phyloP scores from a whole-genome alignment of 1,140 invertebrate genomes.

The Drosophila nikananu region DNA sequence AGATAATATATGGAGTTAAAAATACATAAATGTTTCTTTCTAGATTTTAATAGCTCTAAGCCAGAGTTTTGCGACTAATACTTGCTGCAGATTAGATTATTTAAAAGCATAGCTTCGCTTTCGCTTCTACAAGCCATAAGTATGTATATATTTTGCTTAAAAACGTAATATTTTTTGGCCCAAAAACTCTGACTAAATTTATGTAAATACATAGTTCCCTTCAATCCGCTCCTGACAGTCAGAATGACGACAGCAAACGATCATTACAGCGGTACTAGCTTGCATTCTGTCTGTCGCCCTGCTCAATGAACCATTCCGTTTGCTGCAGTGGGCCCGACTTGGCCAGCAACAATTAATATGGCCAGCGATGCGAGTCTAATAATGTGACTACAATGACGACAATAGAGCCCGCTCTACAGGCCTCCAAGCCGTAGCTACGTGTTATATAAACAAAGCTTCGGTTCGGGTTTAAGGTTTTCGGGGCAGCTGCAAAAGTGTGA shows the following conservation, averaged over 20 bases:
- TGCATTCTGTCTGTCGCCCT: slow-evolving; percentile 48
- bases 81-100: no score
- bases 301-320: slow-evolving; percentile 70
- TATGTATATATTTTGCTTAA: neutral
- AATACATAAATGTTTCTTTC: neutral
- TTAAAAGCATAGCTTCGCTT: neutral
- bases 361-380: slow-evolving; percentile 78
- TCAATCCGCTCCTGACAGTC: slow-evolving; percentile 37
- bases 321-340: slow-evolving; percentile 46
- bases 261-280: slow-evolving; percentile 53
- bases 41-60: neutral
- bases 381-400: slow-evolving; percentile 80
- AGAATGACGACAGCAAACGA: slow-evolving; percentile 57
- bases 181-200: neutral
- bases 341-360: slow-evolving; percentile 77
- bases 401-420: slow-evolving; percentile 52
- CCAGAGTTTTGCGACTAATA: neutral
- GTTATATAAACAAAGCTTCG: slow-evolving; percentile 57
- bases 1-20: neutral
- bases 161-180: neutral
- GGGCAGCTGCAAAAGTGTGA: slow-evolving; percentile 69
- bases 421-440: slow-evolving; percentile 13
- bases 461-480: slow-evolving; percentile 30
- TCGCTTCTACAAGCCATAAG: neutral
- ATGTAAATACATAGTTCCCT: neutral